Evolutionary conservation across 2,113 vertebrate species (phyloP).

Genomic region (Chionis minor): DNA sequence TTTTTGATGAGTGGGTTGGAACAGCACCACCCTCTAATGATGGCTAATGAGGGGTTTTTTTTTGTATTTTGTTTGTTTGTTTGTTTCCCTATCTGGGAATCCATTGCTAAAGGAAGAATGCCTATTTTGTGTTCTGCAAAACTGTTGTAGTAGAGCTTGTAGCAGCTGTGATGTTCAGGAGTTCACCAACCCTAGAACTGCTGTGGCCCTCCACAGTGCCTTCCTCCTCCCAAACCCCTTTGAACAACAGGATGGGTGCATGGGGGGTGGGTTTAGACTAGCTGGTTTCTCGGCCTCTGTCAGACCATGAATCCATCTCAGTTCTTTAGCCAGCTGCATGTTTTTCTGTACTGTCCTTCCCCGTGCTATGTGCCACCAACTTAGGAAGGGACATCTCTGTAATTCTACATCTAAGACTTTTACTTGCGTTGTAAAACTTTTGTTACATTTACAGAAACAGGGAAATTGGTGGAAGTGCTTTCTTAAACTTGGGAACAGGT

Average conservation of each 20-base stretch:
- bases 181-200: background rate
- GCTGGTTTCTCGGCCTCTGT: background rate
- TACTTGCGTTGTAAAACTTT: background rate
- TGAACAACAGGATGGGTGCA: background rate
- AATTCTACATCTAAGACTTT: background rate
- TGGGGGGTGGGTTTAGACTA: background rate
- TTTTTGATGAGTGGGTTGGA: background rate
- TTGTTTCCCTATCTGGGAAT: background rate
- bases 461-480: background rate
- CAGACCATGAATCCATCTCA: background rate
- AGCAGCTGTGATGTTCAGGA: background rate
- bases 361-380: rapidly evolving
- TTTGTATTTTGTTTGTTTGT: background rate
- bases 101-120: background rate
- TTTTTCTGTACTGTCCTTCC: background rate
- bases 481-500: background rate
- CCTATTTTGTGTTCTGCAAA: background rate
- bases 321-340: rapidly evolving
- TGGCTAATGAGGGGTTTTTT: background rate
- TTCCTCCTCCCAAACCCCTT: background rate
- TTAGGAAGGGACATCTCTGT: background rate
- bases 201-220: rapidly evolving
- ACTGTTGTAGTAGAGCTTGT: background rate
- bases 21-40: background rate
- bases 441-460: background rate